Conservation (phyloP, 2,888 invertebrate species). For the Drosophila cracens region DNA sequence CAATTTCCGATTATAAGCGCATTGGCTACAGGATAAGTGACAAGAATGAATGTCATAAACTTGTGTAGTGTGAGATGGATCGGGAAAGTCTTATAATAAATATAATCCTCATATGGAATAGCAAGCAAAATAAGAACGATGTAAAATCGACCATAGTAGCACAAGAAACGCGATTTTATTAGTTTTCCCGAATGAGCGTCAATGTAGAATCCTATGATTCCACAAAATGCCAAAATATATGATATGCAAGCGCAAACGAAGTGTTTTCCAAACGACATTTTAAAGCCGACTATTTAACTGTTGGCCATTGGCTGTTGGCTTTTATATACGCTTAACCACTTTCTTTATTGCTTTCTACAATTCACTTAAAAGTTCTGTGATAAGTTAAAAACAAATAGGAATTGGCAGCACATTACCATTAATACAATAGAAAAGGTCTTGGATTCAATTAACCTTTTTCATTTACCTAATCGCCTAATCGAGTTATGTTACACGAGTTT, state of each 20-base stretch:
- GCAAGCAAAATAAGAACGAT: neutral
- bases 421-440: too few relatives aligned
- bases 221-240: constrained; percentile 7
- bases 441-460: too few relatives aligned
- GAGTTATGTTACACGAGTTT: too few relatives aligned
- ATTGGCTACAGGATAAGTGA: neutral
- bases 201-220: constrained; percentile 15
- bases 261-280: constrained; percentile 10
- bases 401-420: neutral
- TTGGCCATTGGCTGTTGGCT: neutral
- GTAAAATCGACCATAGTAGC: neutral
- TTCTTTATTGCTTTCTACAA: neutral
- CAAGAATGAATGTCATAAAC: neutral
- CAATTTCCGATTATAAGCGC: neutral
- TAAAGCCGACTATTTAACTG: neutral
- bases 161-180: constrained; percentile 12
- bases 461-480: too few relatives aligned
- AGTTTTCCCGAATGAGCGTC: constrained; percentile 1
- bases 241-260: constrained; percentile 7
- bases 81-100: too few relatives aligned
- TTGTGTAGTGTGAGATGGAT: neutral
- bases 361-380: neutral
- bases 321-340: neutral
- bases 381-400: neutral
- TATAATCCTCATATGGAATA: too few relatives aligned